A percentile compares a stretch with the other conserved stretches of the same genome.
phyloP scores from a whole-genome alignment of 2,113 vertebrate species.

The Misgurnus mizolepis region DNA sequence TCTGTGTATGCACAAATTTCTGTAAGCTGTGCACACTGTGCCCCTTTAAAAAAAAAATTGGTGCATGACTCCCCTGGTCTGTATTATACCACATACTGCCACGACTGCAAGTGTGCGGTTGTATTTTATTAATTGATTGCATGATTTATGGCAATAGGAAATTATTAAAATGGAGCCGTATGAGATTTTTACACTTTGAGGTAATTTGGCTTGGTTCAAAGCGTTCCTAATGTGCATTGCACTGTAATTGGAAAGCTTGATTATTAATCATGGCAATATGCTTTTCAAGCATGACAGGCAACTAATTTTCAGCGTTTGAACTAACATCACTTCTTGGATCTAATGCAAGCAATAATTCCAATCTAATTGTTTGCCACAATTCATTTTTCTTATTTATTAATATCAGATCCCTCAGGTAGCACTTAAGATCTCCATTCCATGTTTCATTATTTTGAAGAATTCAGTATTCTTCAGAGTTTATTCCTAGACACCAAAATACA shows the following conservation, averaged over 20 bases:
- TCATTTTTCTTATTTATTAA: neutral
- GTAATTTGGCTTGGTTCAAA: neutral
- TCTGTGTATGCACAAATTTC: too few species aligned
- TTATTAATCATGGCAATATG: slow-evolving; percentile 8
- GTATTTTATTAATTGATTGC: slow-evolving; percentile 4
- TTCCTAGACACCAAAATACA: neutral
- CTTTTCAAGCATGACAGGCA: slow-evolving; percentile 2
- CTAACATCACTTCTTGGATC: neutral
- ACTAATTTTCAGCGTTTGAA: slow-evolving; percentile 14
- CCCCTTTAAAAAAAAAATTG: too few species aligned
- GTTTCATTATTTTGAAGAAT: neutral
- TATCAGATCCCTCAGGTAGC: neutral
- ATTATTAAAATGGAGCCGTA: slow-evolving; percentile 29
- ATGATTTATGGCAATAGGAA: slow-evolving; percentile 29
- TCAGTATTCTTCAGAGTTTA: neutral
- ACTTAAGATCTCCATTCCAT: neutral
- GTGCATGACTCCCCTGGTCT: too few species aligned
- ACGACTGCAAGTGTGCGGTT: slow-evolving; percentile 12
- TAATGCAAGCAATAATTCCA: neutral
- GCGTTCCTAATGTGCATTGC: neutral
- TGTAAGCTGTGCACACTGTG: too few species aligned
- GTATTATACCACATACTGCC: too few species aligned
- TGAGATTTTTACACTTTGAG: slow-evolving; percentile 10
- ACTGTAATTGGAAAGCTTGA: neutral
- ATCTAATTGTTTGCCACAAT: neutral